A percentile compares a stretch with the other conserved stretches of the same genome.
phyloP scores from a whole-genome alignment of 2,888 invertebrate species.

The Metalampra italica region DNA sequence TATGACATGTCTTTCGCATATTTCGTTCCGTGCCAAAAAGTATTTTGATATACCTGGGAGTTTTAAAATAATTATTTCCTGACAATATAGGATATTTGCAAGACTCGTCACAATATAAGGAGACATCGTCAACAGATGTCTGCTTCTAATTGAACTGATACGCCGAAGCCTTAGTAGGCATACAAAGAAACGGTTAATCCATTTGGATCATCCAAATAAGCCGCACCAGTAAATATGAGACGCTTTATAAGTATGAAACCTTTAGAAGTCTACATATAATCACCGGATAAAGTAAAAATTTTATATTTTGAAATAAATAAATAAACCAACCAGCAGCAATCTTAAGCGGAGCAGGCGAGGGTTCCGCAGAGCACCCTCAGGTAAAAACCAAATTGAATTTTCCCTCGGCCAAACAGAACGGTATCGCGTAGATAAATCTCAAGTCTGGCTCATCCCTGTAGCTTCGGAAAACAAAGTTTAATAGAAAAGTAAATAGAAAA shows the following conservation, averaged over 20 bases:
- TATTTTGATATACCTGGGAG: background rate
- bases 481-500: slow-evolving; percentile 73
- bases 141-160: too few relatives aligned
- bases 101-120: too few relatives aligned
- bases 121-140: too few relatives aligned
- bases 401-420: slow-evolving; percentile 66
- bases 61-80: too few relatives aligned
- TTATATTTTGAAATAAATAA: slow-evolving; percentile 3
- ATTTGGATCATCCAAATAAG: too few relatives aligned
- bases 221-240: too few relatives aligned
- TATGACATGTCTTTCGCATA: background rate
- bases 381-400: slow-evolving; percentile 76
- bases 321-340: slow-evolving; percentile 45
- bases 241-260: too few relatives aligned
- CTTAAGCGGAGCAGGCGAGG: slow-evolving; percentile 59
- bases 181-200: too few relatives aligned
- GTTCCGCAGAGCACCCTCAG: slow-evolving; percentile 63
- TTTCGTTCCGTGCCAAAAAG: background rate
- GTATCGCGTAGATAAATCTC: slow-evolving; percentile 74
- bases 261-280: too few relatives aligned
- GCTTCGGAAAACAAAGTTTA: slow-evolving; percentile 71
- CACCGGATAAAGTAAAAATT: background rate
- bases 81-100: too few relatives aligned
- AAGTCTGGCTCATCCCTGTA: slow-evolving; percentile 56
- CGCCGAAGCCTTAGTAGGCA: too few relatives aligned